These are phyloP conservation scores for Lymantria monacha DNA, from an alignment of 2,888 invertebrate genomes.

Conservation along the genomic window DNA sequence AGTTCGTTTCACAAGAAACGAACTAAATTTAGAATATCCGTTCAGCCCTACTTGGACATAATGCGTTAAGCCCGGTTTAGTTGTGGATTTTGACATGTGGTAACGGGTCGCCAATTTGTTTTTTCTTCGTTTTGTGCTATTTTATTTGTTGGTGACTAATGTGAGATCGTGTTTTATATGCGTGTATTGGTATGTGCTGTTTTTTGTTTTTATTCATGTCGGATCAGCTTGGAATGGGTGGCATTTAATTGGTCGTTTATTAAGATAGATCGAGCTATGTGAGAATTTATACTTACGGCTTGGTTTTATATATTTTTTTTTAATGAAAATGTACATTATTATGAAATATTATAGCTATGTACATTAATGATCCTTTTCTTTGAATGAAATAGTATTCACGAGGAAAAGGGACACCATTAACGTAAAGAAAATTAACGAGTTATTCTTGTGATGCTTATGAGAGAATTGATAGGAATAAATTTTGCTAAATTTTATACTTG, in stretches of 20 bases:
- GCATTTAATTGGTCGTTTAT: not conserved
- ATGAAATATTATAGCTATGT: not conserved
- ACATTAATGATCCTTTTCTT: not conserved
- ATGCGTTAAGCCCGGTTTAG: conserved; percentile 66
- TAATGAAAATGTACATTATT: not conserved
- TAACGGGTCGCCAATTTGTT: conserved; percentile 36
- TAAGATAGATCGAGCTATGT: not conserved
- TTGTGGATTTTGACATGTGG: conserved; percentile 53
- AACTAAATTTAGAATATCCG: conserved; percentile 80
- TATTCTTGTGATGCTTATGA: too few species aligned
- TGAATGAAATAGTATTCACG: not conserved
- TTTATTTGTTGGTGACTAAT: conserved; percentile 33
- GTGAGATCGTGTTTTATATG: conserved; percentile 23
- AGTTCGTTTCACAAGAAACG: conserved; percentile 72
- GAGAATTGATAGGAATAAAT: too few species aligned
- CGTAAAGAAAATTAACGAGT: too few species aligned
- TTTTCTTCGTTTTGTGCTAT: conserved; percentile 29
- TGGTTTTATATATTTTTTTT: not conserved
- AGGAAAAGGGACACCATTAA: too few species aligned
- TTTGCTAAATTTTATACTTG: too few species aligned
- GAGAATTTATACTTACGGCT: not conserved
- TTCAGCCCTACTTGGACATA: conserved; percentile 71
- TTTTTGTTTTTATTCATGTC: conserved; percentile 5
- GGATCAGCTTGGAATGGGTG: not conserved
- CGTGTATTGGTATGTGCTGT: conserved; percentile 28